Conservation (phyloP, 1,140 invertebrate genomes). For the Pseudobourletiella spinata region DNA sequence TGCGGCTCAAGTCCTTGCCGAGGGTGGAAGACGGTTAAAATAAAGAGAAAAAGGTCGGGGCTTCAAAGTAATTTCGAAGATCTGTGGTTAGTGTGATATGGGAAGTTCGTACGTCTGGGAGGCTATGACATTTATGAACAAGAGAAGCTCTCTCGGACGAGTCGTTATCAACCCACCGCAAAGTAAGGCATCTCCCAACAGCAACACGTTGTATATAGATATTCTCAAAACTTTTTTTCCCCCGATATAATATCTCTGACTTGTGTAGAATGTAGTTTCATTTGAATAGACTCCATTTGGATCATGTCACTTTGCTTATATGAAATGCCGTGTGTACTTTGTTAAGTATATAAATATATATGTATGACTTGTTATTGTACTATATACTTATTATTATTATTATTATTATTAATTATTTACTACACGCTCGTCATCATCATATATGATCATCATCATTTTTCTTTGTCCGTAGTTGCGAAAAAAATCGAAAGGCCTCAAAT, state of each 20-base stretch:
- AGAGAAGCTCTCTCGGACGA: background rate
- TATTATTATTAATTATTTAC: no score
- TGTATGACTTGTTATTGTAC: no score
- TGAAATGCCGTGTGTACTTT: background rate
- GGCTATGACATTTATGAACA: background rate
- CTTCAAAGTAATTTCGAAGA: background rate
- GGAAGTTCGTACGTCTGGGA: background rate
- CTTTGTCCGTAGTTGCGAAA: no score
- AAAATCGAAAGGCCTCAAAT: no score
- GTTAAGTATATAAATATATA: no score
- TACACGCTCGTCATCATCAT: no score
- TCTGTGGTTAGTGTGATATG: background rate
- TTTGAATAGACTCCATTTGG: background rate
- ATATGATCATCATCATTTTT: no score
- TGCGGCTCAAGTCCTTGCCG: no score
- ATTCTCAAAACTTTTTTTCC: background rate
- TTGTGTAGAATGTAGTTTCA: background rate
- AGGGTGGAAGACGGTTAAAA: no score
- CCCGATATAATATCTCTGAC: background rate
- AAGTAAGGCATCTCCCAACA: background rate
- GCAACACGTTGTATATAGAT: no score
- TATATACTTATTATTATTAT: no score
- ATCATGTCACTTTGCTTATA: background rate
- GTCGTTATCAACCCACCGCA: background rate
- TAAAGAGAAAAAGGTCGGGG: background rate